Evolutionary conservation across 2,113 vertebrate genomes (phyloP), one percentile per base, ranked within the genome.

Genomic region (Nothobranchius furzeri): DNA sequence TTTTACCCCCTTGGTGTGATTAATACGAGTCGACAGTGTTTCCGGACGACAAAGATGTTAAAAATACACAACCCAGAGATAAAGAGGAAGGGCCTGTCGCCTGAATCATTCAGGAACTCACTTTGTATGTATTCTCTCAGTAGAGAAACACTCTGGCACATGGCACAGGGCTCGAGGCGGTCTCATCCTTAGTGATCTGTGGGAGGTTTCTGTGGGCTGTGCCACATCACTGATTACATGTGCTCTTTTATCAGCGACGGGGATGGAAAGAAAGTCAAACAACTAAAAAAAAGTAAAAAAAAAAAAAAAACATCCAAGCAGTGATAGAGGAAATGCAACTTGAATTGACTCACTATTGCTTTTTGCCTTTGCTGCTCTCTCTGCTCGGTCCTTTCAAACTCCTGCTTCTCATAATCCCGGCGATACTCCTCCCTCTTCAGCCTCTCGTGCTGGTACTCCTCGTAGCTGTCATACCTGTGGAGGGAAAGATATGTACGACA

Each of bases 371-470:
- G 95, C 69, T 92, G 93, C 85, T 98, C 96, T 78, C 96, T 95
- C 90, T 98, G 96, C 86, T 95, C 96, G 77, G 95, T 95, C 91
- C 95, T 92, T 84, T 98, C 96, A 24, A 93, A 95, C 92, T 98
- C 97, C 82, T 94, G 93, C 88, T 96, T 97, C 92, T 98, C 96
- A 79, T 93, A 94, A 86, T 97, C 95, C 86, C 90, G 94, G 77
- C 91, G 95, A 81, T 96, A 94, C 84, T 99, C 97, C 90, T 98
- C 97, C 91, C 94, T 94, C 92, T 95, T 96, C 91, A 98, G 94
- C 90, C 92, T 93, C 90, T 98, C 96, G 42, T 96, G 95, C 91
- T 99, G 95, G 93, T 98, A 96, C 50, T 98, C 96, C 90, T 99
- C 98, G 58, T 96, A 98, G 93, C 95, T 98, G 95, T 98, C 95